Evolutionary conservation across 2,113 vertebrate species (phyloP).

Genomic region (Laticauda laticaudata): DNA sequence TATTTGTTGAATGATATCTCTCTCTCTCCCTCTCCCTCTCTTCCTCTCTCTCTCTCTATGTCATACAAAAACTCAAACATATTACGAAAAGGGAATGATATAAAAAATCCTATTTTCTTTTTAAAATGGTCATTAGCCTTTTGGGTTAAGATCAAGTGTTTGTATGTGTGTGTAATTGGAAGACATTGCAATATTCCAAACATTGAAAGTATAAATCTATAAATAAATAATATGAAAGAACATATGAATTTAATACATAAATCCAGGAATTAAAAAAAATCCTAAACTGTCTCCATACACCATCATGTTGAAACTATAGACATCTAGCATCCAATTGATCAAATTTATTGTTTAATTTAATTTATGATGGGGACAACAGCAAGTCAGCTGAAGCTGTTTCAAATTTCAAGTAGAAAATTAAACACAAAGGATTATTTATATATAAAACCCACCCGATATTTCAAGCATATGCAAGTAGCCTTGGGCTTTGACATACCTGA

Average conservation of each 20-base stretch:
- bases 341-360: not conserved
- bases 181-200: not conserved
- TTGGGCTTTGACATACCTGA: not conserved
- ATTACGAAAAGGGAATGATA: slow-evolving; percentile 40
- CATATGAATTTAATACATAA: not conserved
- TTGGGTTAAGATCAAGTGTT: not conserved
- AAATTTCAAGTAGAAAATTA: not conserved
- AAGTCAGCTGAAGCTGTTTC: not conserved
- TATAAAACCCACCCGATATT: not conserved
- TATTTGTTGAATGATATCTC: slow-evolving; percentile 44
- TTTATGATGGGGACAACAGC: not conserved
- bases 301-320: not conserved
- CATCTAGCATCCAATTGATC: not conserved
- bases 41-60: too few species aligned
- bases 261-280: not conserved
- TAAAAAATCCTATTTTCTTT: not conserved
- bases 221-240: not conserved
- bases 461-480: not conserved
- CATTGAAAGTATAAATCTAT: not conserved
- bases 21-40: not conserved
- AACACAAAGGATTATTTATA: not conserved
- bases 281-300: not conserved
- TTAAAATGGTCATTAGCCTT: not conserved
- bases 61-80: slow-evolving; percentile 19
- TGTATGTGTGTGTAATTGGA: not conserved